Conservation (phyloP, 92 coral and sea anemone genomes). For the Bergia puertoricense region DNA sequence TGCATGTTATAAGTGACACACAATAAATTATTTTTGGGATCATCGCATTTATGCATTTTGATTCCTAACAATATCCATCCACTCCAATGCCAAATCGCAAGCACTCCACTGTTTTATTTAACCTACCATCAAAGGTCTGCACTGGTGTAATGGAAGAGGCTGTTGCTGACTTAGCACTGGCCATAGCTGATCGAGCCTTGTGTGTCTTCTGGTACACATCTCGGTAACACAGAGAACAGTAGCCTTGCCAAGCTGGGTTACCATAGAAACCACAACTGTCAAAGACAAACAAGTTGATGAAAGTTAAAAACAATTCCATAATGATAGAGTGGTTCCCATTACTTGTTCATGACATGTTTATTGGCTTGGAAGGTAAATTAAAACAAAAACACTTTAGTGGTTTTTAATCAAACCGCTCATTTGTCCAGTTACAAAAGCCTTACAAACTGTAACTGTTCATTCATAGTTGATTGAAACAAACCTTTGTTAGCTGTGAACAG, state of each 20-base stretch:
- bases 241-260: conserved; percentile 99
- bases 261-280: conserved; percentile 99
- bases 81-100: background rate
- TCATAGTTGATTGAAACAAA: too few relatives aligned
- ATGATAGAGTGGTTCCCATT: background rate
- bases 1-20: too few relatives aligned
- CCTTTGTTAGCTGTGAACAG: too few relatives aligned
- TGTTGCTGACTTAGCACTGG: conserved; percentile 45
- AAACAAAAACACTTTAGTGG: too few relatives aligned
- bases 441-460: too few relatives aligned
- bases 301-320: background rate
- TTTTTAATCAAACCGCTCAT: too few relatives aligned
- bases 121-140: conserved; percentile 41
- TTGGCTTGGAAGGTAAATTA: too few relatives aligned
- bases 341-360: too few relatives aligned
- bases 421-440: too few relatives aligned
- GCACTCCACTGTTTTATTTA: background rate
- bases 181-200: conserved; percentile 67
- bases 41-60: too few relatives aligned
- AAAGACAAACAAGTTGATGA: background rate
- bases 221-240: conserved; percentile 95
- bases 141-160: conserved; percentile 49
- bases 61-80: too few relatives aligned
- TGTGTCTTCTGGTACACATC: conserved; percentile 82
- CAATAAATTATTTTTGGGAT: too few relatives aligned